Conservation (phyloP, 1,140 invertebrate genomes). For the Hydropsyche tenuis region DNA sequence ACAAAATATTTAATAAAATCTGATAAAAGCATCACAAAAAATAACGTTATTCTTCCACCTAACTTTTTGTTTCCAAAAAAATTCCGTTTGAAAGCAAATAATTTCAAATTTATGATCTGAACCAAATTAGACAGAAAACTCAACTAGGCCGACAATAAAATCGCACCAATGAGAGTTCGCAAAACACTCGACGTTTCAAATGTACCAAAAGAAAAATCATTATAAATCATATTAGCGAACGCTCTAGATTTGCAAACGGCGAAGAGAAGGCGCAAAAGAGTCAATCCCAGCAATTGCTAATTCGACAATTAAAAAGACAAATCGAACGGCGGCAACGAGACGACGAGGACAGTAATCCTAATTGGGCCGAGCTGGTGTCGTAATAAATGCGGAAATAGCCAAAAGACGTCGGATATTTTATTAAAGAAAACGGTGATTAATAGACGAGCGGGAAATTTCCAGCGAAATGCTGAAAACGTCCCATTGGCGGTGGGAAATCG, state of each 20-base stretch:
- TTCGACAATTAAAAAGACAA: constrained; percentile 37
- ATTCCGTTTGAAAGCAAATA: too few species aligned
- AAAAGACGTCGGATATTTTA: constrained; percentile 18
- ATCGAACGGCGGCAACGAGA: constrained; percentile 4
- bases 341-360: constrained; percentile 31
- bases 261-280: too few species aligned
- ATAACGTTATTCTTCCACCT: too few species aligned
- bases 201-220: too few species aligned
- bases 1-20: background rate
- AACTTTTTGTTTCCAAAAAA: too few species aligned
- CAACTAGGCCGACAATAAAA: too few species aligned
- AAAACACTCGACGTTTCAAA: too few species aligned
- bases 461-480: background rate
- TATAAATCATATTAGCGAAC: too few species aligned
- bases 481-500: background rate
- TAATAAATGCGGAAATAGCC: constrained; percentile 4
- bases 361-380: constrained; percentile 1
- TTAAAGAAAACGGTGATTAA: constrained; percentile 9
- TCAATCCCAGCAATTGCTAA: background rate
- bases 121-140: too few species aligned
- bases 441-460: background rate
- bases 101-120: too few species aligned
- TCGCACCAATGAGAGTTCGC: too few species aligned
- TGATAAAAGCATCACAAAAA: background rate
- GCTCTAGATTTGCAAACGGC: background rate